Base-by-base conservation (phyloP, 2,888 invertebrate genomes). In the Nomada goodeniana region DNA sequence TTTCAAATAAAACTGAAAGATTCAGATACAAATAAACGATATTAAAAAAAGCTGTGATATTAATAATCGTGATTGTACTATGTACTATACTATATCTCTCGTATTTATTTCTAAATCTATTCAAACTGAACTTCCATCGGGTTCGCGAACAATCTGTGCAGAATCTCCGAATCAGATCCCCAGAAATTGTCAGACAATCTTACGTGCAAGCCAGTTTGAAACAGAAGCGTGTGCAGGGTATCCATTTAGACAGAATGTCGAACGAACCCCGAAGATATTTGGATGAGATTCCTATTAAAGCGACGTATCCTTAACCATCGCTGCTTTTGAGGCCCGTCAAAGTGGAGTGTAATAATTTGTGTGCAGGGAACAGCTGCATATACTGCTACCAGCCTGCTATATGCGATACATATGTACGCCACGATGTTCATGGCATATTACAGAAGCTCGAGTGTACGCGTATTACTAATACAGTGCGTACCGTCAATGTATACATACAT, bases 261-360 rank as follows among this genome's bases (percentile, higher is more conserved):
- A 73, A 55, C 64, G 44, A 18, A 9, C 13, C 53, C 5, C 20
- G 44, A 53, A 29, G 61, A 61, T 68, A 71, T 71, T 76, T 73
- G 52, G 52, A 79, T 72, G 79, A 83, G 79, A 79, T 83, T 61
- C 57, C 75, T 71, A 60, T 42, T 13, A 55, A 50, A 42, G 55
- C 60, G 53, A 67, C 36, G 57, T 52, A 79, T 82, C 76, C 82
- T 71, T 64, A 75, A 69, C 26, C 59, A 52, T 61, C 2, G 26
- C 47, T 23, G 36, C 36, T 36, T 29, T 23, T 26, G 15, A 52
- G 29, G 18, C 50, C 60, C 69, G 55, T 83, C 83, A 83, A 83
- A 84, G 72, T 59, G 57, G 69, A 69, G 75, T 68, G 68, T 83
- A 79, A 86, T 86, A 86, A 86, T 86, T 86, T 79, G 86, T 61